Conservation (phyloP, 2,113 vertebrate species). For the Atrichornis clamosus region DNA sequence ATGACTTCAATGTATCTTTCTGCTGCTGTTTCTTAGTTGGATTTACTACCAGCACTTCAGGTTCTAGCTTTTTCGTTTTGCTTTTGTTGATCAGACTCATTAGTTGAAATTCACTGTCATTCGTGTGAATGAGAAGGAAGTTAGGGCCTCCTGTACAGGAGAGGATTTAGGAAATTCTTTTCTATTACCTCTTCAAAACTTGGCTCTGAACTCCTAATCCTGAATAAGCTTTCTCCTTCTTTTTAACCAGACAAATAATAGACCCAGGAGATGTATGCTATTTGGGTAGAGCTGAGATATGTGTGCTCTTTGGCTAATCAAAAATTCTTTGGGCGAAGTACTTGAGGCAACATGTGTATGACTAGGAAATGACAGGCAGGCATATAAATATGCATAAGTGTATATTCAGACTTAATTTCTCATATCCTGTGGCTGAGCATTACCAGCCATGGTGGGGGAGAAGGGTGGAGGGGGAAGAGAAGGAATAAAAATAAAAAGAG, state of each 20-base stretch:
- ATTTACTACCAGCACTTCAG: not conserved
- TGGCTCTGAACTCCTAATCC: not conserved
- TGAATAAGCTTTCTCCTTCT: not conserved
- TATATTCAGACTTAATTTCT: constrained; percentile 1
- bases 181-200: not conserved
- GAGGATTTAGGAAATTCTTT: not conserved
- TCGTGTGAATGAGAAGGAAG: not conserved
- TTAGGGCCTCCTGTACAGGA: not conserved
- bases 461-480: not conserved
- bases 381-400: not conserved
- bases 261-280: not conserved
- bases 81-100: not conserved
- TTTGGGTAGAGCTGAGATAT: not conserved
- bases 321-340: not conserved
- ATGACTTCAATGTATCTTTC: not conserved
- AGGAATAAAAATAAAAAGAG: not conserved
- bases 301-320: not conserved
- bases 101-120: not conserved
- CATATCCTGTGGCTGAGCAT: constrained; percentile 3
- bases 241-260: not conserved
- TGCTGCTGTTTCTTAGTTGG: not conserved
- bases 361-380: not conserved
- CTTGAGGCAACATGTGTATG: not conserved
- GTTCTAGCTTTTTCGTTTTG: not conserved
- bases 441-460: not conserved